Conservation (phyloP, 2,888 invertebrate species). For the Tetropium fuscum region DNA sequence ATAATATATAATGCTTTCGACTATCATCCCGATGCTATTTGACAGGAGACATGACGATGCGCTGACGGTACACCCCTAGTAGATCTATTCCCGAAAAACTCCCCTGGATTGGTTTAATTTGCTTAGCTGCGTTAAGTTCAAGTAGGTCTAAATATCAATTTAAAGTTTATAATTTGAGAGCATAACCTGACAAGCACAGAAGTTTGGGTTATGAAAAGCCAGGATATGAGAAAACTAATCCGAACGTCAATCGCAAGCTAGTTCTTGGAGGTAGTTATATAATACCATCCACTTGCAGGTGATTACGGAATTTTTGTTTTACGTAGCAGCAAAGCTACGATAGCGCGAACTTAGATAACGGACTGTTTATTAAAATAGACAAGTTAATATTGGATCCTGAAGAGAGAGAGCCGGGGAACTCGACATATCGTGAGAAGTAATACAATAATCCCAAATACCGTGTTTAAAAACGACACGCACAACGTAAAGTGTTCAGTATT, state of each 20-base stretch:
- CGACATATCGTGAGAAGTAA: too few species aligned
- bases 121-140: conserved; percentile 30
- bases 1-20: too few species aligned
- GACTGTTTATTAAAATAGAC: too few species aligned
- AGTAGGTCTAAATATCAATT: conserved; percentile 44
- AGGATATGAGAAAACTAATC: conserved; percentile 48
- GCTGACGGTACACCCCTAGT: too few species aligned
- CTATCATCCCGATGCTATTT: too few species aligned
- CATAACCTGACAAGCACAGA: conserved; percentile 45
- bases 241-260: conserved; percentile 47
- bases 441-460: too few species aligned
- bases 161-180: conserved; percentile 44
- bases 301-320: conserved; percentile 2
- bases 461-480: too few species aligned
- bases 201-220: conserved; percentile 41
- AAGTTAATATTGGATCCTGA: too few species aligned
- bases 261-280: conserved; percentile 31
- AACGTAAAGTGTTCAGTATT: too few species aligned
- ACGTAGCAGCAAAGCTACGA: neutral
- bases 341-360: too few species aligned
- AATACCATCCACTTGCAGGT: conserved; percentile 9
- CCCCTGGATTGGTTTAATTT: conserved; percentile 18
- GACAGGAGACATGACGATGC: too few species aligned
- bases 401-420: too few species aligned
- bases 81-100: neutral